Evolutionary conservation across 2,888 invertebrate genomes (phyloP).

Genomic region (Eristalinus sepulchralis): DNA sequence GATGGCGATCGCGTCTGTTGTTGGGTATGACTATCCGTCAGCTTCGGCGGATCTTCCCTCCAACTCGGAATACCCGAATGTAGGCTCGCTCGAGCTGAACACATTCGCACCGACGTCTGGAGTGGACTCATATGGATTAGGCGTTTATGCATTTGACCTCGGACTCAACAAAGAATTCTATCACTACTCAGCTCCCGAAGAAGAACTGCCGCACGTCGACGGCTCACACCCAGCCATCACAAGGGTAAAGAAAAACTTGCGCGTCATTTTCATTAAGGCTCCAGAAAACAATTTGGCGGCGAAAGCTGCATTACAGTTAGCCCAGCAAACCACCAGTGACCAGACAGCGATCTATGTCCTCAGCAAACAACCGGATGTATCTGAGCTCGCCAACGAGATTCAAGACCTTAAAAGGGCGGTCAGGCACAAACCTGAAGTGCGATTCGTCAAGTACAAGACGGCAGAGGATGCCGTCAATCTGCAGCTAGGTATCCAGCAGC

Average conservation of each 20-base stretch:
- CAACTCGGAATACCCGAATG: neutral
- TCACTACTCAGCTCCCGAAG: conserved; percentile 72
- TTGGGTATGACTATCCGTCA: conserved; percentile 41
- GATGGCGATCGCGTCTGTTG: conserved; percentile 27
- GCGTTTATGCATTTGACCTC: neutral
- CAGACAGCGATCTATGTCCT: conserved; percentile 74
- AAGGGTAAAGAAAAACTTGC: conserved; percentile 70
- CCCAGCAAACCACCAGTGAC: conserved; percentile 65
- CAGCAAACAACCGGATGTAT: conserved; percentile 76
- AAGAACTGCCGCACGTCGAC: conserved; percentile 66
- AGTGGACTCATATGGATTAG: neutral
- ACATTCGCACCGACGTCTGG: neutral
- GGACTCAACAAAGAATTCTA: conserved; percentile 72
- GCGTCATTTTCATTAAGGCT: conserved; percentile 73
- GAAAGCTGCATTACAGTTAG: conserved; percentile 71
- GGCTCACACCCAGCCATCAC: neutral
- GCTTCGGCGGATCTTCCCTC: neutral
- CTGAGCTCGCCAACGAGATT: conserved; percentile 75
- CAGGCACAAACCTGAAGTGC: conserved; percentile 77
- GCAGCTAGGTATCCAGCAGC: conserved; percentile 76
- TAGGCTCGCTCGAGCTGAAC: neutral
- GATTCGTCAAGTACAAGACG: conserved; percentile 79
- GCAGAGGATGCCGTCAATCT: conserved; percentile 77
- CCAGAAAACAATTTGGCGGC: conserved; percentile 72
- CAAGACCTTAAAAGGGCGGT: conserved; percentile 70